Evolutionary conservation across 2,113 vertebrate species (phyloP).

Genomic region (Callipepla squamata): DNA sequence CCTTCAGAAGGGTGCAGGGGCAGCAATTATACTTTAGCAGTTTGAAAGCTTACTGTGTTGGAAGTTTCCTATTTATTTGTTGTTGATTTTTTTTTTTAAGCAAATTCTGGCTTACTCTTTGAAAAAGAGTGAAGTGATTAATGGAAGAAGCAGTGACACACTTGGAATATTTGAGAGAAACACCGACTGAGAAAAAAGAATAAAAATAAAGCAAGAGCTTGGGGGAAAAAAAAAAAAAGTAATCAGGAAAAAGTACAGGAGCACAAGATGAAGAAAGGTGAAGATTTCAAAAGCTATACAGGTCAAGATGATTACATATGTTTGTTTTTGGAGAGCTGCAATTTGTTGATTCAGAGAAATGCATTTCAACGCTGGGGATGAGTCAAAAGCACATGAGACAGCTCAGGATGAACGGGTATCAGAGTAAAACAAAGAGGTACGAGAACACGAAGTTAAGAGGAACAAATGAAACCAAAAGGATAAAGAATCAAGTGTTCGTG

Average conservation of each 20-base stretch:
- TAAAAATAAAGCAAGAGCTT: background rate
- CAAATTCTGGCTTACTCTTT: background rate
- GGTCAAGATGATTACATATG: background rate
- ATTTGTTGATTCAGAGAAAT: background rate
- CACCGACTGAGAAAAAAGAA: background rate
- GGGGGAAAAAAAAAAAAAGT: background rate
- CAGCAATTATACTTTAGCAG: background rate
- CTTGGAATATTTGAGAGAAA: background rate
- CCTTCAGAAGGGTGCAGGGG: background rate
- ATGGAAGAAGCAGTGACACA: background rate
- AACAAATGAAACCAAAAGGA: background rate
- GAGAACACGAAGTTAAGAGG: background rate
- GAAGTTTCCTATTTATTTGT: background rate
- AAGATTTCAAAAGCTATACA: conserved; percentile 5
- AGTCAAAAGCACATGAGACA: background rate
- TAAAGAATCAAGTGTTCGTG: background rate
- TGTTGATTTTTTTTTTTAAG: background rate
- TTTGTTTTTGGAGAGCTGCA: background rate
- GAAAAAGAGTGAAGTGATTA: conserved; percentile 30
- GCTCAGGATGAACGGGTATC: background rate
- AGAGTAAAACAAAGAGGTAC: background rate
- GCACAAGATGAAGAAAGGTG: background rate
- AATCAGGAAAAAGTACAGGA: background rate
- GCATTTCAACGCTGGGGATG: background rate
- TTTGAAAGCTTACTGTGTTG: background rate